Conservation (phyloP, 2,113 vertebrate species). For the Camelus bactrianus region DNA sequence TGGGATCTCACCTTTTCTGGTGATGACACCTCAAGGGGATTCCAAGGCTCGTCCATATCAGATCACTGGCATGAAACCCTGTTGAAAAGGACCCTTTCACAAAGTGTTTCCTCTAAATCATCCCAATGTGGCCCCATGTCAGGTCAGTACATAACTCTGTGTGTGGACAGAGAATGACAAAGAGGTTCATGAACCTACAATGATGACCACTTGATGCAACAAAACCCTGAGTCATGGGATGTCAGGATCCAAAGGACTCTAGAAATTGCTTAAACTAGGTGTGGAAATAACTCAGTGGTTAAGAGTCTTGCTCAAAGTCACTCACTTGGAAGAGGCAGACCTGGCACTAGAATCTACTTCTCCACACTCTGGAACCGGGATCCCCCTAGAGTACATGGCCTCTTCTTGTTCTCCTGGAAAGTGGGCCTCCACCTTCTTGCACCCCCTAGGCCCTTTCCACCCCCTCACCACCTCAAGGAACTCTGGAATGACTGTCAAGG, state of each 20-base stretch:
- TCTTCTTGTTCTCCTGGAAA: neutral
- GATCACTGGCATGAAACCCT: neutral
- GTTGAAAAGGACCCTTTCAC: neutral
- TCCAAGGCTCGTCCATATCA: neutral
- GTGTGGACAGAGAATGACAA: neutral
- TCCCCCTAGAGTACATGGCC: neutral
- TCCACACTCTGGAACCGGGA: neutral
- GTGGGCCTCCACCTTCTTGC: neutral
- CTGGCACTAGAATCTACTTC: neutral
- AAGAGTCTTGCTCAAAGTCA: neutral
- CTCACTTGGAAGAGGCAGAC: neutral
- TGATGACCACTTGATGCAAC: neutral
- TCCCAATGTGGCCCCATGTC: neutral
- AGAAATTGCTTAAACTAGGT: neutral
- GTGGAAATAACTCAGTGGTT: neutral
- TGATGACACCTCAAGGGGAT: neutral
- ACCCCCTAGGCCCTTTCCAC: neutral
- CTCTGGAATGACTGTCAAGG: neutral
- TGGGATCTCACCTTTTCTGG: neutral
- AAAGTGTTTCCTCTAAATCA: neutral
- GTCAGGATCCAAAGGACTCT: neutral
- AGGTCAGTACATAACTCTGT: neutral
- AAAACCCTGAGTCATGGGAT: neutral
- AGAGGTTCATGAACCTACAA: neutral
- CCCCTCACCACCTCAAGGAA: neutral